These are phyloP conservation scores for Leptura quadrifasciata DNA, from an alignment of 2,888 invertebrate genomes.

Conservation along the genomic window DNA sequence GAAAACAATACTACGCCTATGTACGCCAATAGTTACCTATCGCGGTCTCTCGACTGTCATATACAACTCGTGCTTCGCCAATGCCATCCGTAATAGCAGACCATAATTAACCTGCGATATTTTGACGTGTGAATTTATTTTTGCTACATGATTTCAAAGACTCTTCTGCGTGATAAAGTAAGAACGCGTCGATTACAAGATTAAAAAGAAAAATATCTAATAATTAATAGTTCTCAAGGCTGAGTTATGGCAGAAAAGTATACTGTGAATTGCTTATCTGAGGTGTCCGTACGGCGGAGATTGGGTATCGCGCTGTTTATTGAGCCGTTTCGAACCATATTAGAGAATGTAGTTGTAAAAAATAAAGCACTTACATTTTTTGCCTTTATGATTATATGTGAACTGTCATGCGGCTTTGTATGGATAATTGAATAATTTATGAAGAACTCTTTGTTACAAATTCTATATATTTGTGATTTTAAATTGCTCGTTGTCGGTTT, in stretches of 20 bases:
- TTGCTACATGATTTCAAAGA: slow-evolving; percentile 10
- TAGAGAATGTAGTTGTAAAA: slow-evolving; percentile 1
- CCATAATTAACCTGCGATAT: slow-evolving; percentile 8
- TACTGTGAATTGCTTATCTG: neutral
- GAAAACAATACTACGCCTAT: neutral
- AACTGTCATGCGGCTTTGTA: neutral
- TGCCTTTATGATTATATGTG: neutral
- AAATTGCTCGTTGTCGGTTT: no score
- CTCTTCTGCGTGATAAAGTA: neutral
- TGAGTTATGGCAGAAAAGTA: slow-evolving; percentile 31
- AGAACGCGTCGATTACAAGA: slow-evolving; percentile 10
- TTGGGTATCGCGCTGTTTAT: slow-evolving; percentile 21
- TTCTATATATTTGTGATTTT: neutral
- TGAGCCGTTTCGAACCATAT: slow-evolving; percentile 10
- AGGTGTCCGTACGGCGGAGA: slow-evolving; percentile 12
- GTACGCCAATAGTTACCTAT: neutral
- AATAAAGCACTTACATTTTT: neutral
- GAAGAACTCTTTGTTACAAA: neutral
- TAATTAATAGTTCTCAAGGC: slow-evolving; percentile 26
- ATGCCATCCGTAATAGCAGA: slow-evolving; percentile 19
- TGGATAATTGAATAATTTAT: slow-evolving; percentile 2
- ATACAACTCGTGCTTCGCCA: slow-evolving; percentile 8
- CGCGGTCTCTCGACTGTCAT: neutral
- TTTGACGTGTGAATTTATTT: slow-evolving; percentile 14
- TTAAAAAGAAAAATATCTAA: slow-evolving; percentile 17